phyloP scores from a whole-genome alignment of 2,113 vertebrate species.

The Bucco capensis region DNA sequence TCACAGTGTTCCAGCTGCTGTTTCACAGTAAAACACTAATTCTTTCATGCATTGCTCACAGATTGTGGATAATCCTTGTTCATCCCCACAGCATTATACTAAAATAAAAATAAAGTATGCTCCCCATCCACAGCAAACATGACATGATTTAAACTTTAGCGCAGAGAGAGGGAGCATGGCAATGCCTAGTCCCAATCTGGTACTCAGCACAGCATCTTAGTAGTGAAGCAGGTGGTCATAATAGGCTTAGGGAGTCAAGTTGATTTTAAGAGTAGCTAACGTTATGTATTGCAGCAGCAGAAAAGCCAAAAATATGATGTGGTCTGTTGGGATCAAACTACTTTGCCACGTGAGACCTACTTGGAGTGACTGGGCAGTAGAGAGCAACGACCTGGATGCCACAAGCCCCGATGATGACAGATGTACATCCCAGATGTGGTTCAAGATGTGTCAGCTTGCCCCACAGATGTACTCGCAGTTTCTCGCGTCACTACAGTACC shows the following conservation, averaged over 20 bases:
- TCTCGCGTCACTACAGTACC: no score
- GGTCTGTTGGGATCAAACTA: accelerated
- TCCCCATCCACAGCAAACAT: not conserved
- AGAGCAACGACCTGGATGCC: no score
- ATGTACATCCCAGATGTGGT: no score
- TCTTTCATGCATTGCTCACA: not conserved
- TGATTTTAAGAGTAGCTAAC: not conserved
- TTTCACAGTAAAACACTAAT: not conserved
- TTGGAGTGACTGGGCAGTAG: accelerated
- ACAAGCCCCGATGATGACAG: no score
- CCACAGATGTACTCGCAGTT: no score
- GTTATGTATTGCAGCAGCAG: accelerated
- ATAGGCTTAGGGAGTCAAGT: no score
- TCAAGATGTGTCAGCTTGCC: no score
- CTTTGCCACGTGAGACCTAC: accelerated
- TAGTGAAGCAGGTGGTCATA: not conserved
- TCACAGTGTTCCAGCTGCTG: accelerated
- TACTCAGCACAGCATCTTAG: accelerated
- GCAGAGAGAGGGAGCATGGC: not conserved
- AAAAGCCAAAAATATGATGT: accelerated
- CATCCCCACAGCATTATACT: not conserved
- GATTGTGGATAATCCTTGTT: not conserved
- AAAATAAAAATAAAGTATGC: accelerated
- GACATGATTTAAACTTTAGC: not conserved
- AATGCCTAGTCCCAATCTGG: accelerated